A percentile compares a stretch with the other conserved stretches of the same genome.
These are phyloP conservation scores for Clarias pachynema DNA, from an alignment of 2,797 vertebrate species.

Conservation along the genomic window DNA sequence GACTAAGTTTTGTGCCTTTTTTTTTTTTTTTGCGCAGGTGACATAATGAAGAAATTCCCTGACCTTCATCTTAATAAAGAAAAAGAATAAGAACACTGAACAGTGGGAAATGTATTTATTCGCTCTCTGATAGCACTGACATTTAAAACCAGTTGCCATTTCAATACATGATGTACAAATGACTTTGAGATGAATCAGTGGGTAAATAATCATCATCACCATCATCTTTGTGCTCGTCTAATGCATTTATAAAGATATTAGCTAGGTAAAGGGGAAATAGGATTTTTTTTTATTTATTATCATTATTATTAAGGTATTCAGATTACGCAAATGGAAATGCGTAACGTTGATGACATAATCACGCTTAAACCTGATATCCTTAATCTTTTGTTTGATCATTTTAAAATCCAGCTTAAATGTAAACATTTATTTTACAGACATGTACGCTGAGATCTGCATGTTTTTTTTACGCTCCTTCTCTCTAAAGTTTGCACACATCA, in stretches of 20 bases:
- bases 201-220: background rate
- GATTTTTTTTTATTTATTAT: background rate
- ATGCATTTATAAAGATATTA: background rate
- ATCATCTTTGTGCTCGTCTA: background rate
- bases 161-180: background rate
- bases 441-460: slow-evolving; percentile 51
- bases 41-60: slow-evolving; percentile 63
- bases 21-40: slow-evolving; percentile 64
- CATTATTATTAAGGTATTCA: background rate
- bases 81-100: background rate
- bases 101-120: slow-evolving; percentile 32
- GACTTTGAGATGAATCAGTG: background rate
- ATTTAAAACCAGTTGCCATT: background rate
- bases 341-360: background rate
- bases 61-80: slow-evolving; percentile 5
- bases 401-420: background rate
- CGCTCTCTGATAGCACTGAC: slow-evolving; percentile 27
- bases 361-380: background rate
- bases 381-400: background rate
- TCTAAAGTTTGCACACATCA: slow-evolving; percentile 47
- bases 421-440: background rate
- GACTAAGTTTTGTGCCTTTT: background rate
- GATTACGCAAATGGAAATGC: no score
- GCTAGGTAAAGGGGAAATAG: background rate
- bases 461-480: slow-evolving; percentile 21